Evolutionary conservation across 2,113 vertebrate species (phyloP), one percentile per base, ranked within the genome.

Genomic region (Coregonus clupeaformis): DNA sequence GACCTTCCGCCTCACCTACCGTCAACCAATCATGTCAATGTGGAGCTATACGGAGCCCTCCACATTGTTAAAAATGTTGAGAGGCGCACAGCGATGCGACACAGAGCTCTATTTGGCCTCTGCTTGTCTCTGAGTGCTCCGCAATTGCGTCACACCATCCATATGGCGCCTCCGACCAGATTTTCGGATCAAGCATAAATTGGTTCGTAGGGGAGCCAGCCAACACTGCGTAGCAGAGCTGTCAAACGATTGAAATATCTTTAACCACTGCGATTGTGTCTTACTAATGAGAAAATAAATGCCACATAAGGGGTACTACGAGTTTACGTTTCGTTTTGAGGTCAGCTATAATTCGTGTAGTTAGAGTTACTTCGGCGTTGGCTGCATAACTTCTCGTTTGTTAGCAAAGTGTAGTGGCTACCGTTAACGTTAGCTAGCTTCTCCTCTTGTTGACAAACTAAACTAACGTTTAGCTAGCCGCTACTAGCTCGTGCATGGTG

Each of bases 151-250:
- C 36, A 42, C 36, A 42, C 0, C 36, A 42, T 42, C 9, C 9
- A 11, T 42, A 42, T 11, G 36, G 36, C 9, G 36, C 9, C 36
- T 42, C 36, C 36, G 36, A 42, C 9, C 36, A 42, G 9, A 11
- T 11, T 42, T 42, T 42, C 36, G 36, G 36, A 42, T 42, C 36
- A 42, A 42, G 36, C 36, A 42, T 42, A 42, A 42, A 3, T 11
- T 11, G 7, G 9, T 9, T 42, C 9, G 11, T 42, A 42, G 36
- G 36, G 36, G 25, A 30, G 64, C 14, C 13, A 66, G 11, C 4
- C 49, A 30, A 18, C 2, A 16, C 16, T 20, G 30, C 27, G 20
- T 27, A 67, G 29, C 30, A 45, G 71, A 82, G 66, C 71, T 79
- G 49, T 65, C 64, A 52, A 67, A 67, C 65, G 65, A 12, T 9